Evolutionary conservation across 2,888 invertebrate species (phyloP), one percentile per base, ranked within the genome.

Genomic region (Volucella bombylans): DNA sequence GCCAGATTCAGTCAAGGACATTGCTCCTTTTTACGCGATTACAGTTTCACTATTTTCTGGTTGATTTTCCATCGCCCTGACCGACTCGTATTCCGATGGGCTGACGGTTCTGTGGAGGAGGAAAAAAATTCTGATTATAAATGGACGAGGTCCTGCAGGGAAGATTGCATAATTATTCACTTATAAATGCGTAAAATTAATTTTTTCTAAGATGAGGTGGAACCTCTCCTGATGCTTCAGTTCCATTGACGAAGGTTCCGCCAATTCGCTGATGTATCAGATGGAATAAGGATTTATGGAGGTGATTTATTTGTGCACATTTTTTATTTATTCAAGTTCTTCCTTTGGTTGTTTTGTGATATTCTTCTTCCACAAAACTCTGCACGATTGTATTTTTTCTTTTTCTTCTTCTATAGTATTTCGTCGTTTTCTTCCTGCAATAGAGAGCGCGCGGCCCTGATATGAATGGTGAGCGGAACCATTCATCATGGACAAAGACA

Each of bases 231-330:
- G 31, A 50, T 61, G 55, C 71, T 72, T 61, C 43, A 61, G 59
- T 8, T 31, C 39, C 41, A 45, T 23, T 59, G 74, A 74, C 45
- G 80, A 49, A 45, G 83, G 80, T 83, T 79, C 74, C 69, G 54
- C 69, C 80, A 83, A 83, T 83, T 83, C 71, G 64, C 85, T 72
- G 76, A 71, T 76, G 52, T 54, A 54, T 73, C 67, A 61, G 72
- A 76, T 71, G 76, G 77, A 85, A 85, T 85, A 72, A 81, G 72
- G 85, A 81, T 85, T 85, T 85, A 85, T 85, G 62, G 81, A 72
- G 81, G 81, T 85, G 81, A 85, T 85, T 85, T 85, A 85, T 85
- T 80, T 76, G 74, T 61, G 61, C 57, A 47, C 31, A 57, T 65
- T 80, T 69, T 79, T 74, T 65, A 67, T 73, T 68, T 38, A 64